Evolutionary conservation across 1,140 invertebrate genomes (phyloP).

Genomic region (Penaeus japonicus): DNA sequence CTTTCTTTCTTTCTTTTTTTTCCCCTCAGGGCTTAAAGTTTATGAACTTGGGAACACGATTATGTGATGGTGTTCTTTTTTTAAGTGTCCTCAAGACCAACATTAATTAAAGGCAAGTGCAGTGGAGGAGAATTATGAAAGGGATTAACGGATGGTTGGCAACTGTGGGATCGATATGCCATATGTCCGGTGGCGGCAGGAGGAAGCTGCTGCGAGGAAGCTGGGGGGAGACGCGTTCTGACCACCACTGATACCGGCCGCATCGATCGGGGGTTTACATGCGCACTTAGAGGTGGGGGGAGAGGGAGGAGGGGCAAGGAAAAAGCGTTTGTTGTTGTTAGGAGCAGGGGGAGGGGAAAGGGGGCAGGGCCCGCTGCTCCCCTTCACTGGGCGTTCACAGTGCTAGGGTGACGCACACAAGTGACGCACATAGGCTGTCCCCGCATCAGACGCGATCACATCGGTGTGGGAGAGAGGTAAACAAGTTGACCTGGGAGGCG

Average conservation of each 20-base stretch:
- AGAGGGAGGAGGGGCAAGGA: slow-evolving; percentile 52
- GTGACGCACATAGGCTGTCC: slow-evolving; percentile 55
- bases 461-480: slow-evolving; percentile 44
- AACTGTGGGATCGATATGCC: slow-evolving; percentile 51
- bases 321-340: slow-evolving; percentile 57
- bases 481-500: slow-evolving; percentile 41
- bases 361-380: slow-evolving; percentile 38
- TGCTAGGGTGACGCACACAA: slow-evolving; percentile 55
- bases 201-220: slow-evolving; percentile 47
- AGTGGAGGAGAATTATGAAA: background rate
- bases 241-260: slow-evolving; percentile 54
- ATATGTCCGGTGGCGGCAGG: slow-evolving; percentile 50
- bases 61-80: background rate
- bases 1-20: no score
- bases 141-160: slow-evolving; percentile 29
- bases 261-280: slow-evolving; percentile 57
- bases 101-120: background rate
- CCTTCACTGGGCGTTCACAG: slow-evolving; percentile 51
- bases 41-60: no score
- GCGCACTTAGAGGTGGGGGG: slow-evolving; percentile 53
- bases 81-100: background rate
- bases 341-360: slow-evolving; percentile 33
- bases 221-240: slow-evolving; percentile 51
- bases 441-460: slow-evolving; percentile 46
- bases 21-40: no score